Evolutionary conservation across 2,888 invertebrate genomes (phyloP).

Genomic region (Hydroisotoma schaefferi): DNA sequence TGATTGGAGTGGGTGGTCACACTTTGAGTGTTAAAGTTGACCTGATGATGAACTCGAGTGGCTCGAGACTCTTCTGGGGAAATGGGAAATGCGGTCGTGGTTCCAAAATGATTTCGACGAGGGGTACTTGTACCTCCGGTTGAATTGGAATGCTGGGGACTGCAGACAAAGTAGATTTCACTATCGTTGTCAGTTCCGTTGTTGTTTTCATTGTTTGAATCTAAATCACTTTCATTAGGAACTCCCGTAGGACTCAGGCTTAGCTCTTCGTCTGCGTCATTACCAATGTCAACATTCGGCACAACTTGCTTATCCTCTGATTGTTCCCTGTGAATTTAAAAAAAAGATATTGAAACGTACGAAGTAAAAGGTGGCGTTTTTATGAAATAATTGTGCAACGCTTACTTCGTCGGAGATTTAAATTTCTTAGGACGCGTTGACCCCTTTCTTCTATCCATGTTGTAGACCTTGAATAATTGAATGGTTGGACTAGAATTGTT

Average conservation of each 20-base stretch:
- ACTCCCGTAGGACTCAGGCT: conserved; percentile 45
- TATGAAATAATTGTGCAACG: not conserved
- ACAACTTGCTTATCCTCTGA: conserved; percentile 37
- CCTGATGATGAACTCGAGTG: conserved; percentile 18
- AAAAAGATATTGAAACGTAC: not conserved
- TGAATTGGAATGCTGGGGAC: conserved; percentile 6
- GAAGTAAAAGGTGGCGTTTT: not conserved
- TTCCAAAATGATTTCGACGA: conserved; percentile 15
- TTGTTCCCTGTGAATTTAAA: not conserved
- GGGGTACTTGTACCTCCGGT: conserved; percentile 6
- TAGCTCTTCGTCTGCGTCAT: conserved; percentile 47
- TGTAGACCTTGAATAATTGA: conserved; percentile 39
- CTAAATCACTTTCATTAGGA: conserved; percentile 33
- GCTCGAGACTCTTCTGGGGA: conserved; percentile 14
- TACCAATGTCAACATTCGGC: conserved; percentile 37
- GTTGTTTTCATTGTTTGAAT: conserved; percentile 28
- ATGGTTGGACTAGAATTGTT: conserved; percentile 25
- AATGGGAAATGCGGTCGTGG: conserved; percentile 27
- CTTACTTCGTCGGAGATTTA: conserved; percentile 32
- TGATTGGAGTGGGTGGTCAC: conserved; percentile 29
- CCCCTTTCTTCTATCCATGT: conserved; percentile 23
- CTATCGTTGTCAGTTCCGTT: conserved; percentile 28
- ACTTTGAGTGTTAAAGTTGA: conserved; percentile 21
- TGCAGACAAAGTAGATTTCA: conserved; percentile 32
- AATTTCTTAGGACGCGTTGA: conserved; percentile 31